Percentiles rank a stretch among this genome's conserved stretches.
These are phyloP conservation scores for Donacobius atricapilla DNA, from an alignment of 2,113 vertebrate genomes.

Conservation along the genomic window DNA sequence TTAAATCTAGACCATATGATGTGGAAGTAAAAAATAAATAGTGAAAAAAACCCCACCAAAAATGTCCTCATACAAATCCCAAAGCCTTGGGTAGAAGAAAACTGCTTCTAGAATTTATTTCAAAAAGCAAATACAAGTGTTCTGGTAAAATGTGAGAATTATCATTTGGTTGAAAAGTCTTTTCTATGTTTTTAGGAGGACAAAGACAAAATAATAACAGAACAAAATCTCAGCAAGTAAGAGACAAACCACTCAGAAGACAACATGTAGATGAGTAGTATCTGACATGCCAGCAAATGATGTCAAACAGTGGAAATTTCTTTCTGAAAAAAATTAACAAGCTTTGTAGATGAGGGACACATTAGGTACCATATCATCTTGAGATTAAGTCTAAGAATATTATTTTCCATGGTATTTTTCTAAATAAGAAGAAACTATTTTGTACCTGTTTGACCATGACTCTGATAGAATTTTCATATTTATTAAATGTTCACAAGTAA, in stretches of 20 bases:
- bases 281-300: background rate
- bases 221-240: background rate
- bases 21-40: background rate
- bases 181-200: background rate
- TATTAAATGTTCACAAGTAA: background rate
- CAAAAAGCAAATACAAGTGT: background rate
- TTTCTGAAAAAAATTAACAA: background rate
- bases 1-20: background rate
- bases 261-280: fast-evolving
- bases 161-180: background rate
- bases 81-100: background rate
- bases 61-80: background rate
- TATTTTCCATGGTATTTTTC: background rate
- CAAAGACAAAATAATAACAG: background rate
- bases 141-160: background rate
- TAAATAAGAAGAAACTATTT: background rate
- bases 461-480: background rate
- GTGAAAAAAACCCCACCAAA: background rate
- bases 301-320: background rate
- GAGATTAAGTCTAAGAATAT: background rate
- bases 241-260: background rate
- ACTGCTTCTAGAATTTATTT: background rate
- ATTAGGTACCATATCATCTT: background rate
- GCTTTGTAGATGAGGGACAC: background rate
- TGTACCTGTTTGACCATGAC: background rate